A percentile compares a stretch with the other conserved stretches of the same genome.
Evolutionary conservation across 2,113 vertebrate genomes (phyloP).

Genomic region (Clupea harengus): DNA sequence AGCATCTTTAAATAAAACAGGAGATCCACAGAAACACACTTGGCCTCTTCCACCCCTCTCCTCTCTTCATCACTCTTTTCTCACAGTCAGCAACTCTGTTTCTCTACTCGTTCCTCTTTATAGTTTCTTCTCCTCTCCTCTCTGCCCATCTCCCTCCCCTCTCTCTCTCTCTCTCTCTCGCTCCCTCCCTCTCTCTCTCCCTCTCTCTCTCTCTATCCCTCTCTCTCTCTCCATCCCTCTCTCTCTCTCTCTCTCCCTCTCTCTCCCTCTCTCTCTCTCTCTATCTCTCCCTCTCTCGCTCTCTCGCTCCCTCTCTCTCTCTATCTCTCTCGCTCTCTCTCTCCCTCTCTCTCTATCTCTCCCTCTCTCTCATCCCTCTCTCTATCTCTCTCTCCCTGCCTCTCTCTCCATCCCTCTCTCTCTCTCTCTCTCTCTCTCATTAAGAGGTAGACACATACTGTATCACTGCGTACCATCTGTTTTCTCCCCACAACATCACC

Average conservation of each 20-base stretch:
- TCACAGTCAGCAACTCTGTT: neutral
- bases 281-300: neutral
- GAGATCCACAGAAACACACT: neutral
- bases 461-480: neutral
- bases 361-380: neutral
- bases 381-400: neutral
- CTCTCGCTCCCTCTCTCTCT: neutral
- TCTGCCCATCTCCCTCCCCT: neutral
- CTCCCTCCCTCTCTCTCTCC: neutral
- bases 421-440: neutral
- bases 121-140: neutral
- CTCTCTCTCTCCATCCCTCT: neutral
- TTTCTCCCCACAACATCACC: neutral
- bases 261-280: neutral
- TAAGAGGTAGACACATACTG: neutral
- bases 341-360: neutral
- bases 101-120: neutral
- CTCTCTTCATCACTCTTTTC: constrained; percentile 2
- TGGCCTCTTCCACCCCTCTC: neutral
- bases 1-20: neutral
- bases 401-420: neutral
- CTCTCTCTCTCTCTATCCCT: neutral
- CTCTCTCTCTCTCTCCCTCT: neutral
- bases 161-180: neutral
- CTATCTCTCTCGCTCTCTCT: neutral